Conservation (phyloP, 2,888 invertebrate genomes). For the Acrocyrtus sp. region DNA sequence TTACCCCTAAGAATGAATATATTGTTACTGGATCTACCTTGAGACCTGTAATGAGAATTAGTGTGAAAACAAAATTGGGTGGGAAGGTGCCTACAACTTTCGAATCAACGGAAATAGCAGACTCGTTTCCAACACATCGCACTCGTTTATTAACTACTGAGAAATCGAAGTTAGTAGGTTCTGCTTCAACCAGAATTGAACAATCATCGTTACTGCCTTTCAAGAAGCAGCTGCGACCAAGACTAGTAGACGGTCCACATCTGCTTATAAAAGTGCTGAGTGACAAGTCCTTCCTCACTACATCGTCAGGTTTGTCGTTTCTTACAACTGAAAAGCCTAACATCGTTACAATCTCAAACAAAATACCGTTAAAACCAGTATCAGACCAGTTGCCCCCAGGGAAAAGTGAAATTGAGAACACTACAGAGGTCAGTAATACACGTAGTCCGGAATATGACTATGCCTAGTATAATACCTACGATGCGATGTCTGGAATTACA, state of each 20-base stretch:
- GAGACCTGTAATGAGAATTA: constrained; percentile 53
- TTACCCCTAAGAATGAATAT: constrained; percentile 9
- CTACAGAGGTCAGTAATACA: constrained; percentile 38
- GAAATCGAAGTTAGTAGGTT: constrained; percentile 57
- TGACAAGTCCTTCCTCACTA: constrained; percentile 17
- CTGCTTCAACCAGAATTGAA: constrained; percentile 50
- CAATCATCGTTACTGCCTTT: too few relatives aligned
- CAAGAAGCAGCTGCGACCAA: constrained; percentile 18
- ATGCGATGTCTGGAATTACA: constrained; percentile 53
- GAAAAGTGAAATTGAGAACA: background rate
- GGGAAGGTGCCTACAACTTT: constrained; percentile 34
- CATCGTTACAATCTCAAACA: background rate
- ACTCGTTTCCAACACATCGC: too few relatives aligned
- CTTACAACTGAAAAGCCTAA: constrained; percentile 45
- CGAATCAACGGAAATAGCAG: constrained; percentile 31
- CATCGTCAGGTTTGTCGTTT: background rate
- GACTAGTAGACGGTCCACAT: constrained; percentile 20
- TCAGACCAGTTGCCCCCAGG: background rate
- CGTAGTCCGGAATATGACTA: constrained; percentile 62
- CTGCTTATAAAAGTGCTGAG: constrained; percentile 33
- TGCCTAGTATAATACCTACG: constrained; percentile 61
- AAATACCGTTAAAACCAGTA: constrained; percentile 6
- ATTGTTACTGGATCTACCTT: constrained; percentile 48
- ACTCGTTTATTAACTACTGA: constrained; percentile 38
- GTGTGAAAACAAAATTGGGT: constrained; percentile 50